Base-by-base conservation (phyloP, 2,888 invertebrate species). In the Phymatocera aterrima region DNA sequence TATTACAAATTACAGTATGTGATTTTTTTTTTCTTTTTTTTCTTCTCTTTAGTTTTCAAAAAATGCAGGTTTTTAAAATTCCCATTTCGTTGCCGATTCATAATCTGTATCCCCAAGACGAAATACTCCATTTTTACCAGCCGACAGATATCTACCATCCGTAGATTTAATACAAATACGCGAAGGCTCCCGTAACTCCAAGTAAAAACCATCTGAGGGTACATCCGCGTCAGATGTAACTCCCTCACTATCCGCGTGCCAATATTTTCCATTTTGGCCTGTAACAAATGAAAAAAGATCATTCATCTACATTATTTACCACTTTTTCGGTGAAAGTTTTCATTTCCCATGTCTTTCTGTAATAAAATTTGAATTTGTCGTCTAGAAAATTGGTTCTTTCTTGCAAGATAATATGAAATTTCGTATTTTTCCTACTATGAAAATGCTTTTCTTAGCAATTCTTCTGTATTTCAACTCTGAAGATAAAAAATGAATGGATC, bases 231-330 rank as follows among this genome's bases (percentile, higher is more conserved):
- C 98, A 80, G 97, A 96, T 46, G 95, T 94, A 78, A 98, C 95
- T 77, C 95, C 94, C 91, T 98, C 98, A 85, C 95, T 95, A 89
- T 96, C 96, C 77, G 97, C 95, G 90, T 96, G 95, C 98, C 98
- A 98, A 92, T 97, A 99, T 90, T 97, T 97, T 87, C 96, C 96
- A 91, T 96, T 97, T 90, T 96, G 95, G 84, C 97, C 97, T 97
- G 91, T 21, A 91, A 87, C 81, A 60, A 40, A 75, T 57, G 65
- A 43, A 61, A 72, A 40, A 60, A 46, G 15, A 43, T n/a, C 21
- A 15, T 37, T 57, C 34, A 64, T 34, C 18, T 31, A 64, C 57
- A n/a, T 51, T 43, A 6, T 43, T 6, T 43, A 43, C 15, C 75
- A 37, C 57, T 4, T 24, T 37, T 64, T 21, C 8, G 40, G 34